phyloP scores from a whole-genome alignment of 2,797 vertebrate genomes.

The Alauda arvensis region DNA sequence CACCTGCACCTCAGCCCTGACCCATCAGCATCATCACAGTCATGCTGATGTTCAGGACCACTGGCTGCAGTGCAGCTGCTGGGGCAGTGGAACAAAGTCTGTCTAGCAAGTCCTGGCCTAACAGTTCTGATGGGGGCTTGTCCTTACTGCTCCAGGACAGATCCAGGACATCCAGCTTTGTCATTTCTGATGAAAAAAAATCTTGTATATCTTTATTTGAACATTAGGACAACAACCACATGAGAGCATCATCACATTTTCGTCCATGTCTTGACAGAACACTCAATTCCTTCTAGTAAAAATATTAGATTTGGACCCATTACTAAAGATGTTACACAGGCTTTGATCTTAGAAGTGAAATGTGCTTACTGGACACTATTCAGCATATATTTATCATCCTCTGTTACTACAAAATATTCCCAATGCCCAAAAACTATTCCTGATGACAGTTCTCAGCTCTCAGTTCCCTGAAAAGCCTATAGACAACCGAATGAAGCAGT shows the following conservation, averaged over 20 bases:
- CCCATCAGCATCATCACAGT: background rate
- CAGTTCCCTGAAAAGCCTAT: background rate
- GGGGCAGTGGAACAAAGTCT: background rate
- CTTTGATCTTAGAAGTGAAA: background rate
- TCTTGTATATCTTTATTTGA: background rate
- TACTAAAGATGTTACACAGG: background rate
- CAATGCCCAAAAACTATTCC: background rate
- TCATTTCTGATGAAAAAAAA: background rate
- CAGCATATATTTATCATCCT: background rate
- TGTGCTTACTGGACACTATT: background rate
- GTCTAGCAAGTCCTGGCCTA: background rate
- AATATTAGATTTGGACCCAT: background rate
- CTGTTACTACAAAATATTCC: background rate
- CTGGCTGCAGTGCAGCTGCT: background rate
- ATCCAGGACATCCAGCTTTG: background rate
- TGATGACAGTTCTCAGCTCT: background rate
- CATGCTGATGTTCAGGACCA: background rate
- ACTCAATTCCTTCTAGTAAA: background rate
- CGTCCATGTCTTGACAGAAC: background rate
- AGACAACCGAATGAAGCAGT: background rate
- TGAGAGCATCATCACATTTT: background rate
- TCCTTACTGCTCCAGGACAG: background rate
- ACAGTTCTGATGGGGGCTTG: background rate
- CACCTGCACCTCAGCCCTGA: background rate
- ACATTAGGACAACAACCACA: background rate